phyloP scores from a whole-genome alignment of 2,113 vertebrate genomes.

The Australoheros scitulus region DNA sequence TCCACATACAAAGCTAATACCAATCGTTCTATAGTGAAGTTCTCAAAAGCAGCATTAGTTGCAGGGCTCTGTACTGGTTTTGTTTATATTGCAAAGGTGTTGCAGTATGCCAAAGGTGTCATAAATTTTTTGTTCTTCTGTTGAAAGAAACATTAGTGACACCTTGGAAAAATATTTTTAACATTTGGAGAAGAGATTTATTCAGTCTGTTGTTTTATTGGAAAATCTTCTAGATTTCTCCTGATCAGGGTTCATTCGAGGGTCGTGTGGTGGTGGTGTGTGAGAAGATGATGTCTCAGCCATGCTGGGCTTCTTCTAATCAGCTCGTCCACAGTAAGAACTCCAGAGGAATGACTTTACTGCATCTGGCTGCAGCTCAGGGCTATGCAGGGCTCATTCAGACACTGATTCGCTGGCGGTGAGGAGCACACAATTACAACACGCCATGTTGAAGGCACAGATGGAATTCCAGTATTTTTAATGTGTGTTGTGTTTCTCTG shows the following conservation, averaged over 20 bases:
- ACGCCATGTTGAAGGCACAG: background rate
- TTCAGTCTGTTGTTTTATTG: background rate
- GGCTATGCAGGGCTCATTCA: slow-evolving; percentile 98
- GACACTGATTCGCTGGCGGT: slow-evolving; percentile 99
- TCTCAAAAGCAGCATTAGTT: background rate
- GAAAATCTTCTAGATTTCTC: slow-evolving; percentile 77
- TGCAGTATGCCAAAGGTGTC: background rate
- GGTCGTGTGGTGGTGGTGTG: slow-evolving; percentile 96
- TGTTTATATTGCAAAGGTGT: background rate
- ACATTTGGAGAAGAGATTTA: background rate
- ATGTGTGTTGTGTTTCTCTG: slow-evolving; percentile 29
- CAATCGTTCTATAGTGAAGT: background rate
- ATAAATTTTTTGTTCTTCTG: too few species aligned
- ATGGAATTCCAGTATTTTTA: background rate
- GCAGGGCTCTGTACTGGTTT: background rate
- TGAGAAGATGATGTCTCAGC: slow-evolving; percentile 98
- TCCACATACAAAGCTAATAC: background rate
- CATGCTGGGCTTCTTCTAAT: slow-evolving; percentile 97
- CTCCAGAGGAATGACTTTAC: slow-evolving; percentile 96
- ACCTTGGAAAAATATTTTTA: background rate
- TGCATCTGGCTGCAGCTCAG: slow-evolving; percentile 96
- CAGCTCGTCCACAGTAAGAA: slow-evolving; percentile 97
- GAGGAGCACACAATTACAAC: slow-evolving; percentile 61
- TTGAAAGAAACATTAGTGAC: background rate
- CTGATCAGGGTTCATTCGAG: slow-evolving; percentile 92